A percentile compares a stretch with the other conserved stretches of the same genome.
Conservation (phyloP, 1,140 invertebrate genomes). For the Neuroterus valhalla region DNA sequence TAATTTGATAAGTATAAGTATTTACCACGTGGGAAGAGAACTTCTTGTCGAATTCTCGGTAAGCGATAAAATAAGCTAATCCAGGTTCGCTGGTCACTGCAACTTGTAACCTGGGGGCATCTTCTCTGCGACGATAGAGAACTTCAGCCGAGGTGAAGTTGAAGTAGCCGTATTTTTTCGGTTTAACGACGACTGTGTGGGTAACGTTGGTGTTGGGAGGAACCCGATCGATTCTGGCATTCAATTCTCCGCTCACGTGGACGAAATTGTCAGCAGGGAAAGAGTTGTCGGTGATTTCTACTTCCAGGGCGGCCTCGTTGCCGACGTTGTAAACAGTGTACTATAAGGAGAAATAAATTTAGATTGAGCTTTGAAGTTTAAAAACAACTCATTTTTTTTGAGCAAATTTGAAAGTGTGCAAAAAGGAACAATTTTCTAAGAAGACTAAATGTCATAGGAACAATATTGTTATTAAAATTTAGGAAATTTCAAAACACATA, state of each 20-base stretch:
- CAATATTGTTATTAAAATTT: no score
- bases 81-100: constrained; percentile 96
- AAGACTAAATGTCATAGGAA: no score
- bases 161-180: constrained; percentile 93
- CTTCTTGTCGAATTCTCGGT: constrained; percentile 97
- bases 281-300: constrained; percentile 90
- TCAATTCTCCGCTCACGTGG: constrained; percentile 88
- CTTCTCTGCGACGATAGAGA: constrained; percentile 89
- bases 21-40: constrained; percentile 96
- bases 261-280: constrained; percentile 94
- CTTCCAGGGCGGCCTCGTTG: constrained; percentile 89
- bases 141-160: constrained; percentile 98
- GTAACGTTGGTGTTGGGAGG: constrained; percentile 94
- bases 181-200: constrained; percentile 94
- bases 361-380: background rate
- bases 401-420: no score
- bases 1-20: constrained; percentile 44
- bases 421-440: no score
- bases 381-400: no score
- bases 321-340: constrained; percentile 92
- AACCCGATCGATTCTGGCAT: constrained; percentile 90
- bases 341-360: constrained; percentile 62
- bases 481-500: no score
- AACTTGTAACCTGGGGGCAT: constrained; percentile 84
- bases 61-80: constrained; percentile 95